Evolutionary conservation across 2,113 vertebrate species (phyloP), one percentile per base, ranked within the genome.

Genomic region (Scopus umbretta): DNA sequence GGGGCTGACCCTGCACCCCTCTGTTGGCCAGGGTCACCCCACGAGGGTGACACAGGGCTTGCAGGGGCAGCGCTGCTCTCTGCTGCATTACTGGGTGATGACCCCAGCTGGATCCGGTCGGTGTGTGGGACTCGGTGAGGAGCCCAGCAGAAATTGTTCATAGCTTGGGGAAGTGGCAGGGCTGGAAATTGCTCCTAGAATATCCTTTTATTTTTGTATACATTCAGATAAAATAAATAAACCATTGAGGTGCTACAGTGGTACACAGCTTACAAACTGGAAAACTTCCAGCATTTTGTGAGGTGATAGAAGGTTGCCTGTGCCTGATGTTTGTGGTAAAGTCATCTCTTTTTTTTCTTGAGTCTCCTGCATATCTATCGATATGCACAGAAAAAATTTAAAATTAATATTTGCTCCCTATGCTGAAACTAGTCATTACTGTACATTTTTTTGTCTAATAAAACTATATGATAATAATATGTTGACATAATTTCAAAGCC

Each of bases 101-200:
- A 61, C 9, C 11, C 67, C 50, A 6, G 2, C 17, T 42, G 61
- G n/a, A 7, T n/a, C 47, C 11, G 9, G 23, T 68, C 2, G 2
- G 23, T 2, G 2, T 53, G 27, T 2, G 3, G 56, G 47, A 40
- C 56, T 62, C 0, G 0, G 20, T 30, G 66, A 75, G 38, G 13
- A 80, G 20, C 38, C n/a, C 58, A 47, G 22, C 36, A 68, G 75
- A 47, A 63, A 38, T 1, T 34, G 14, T 12, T 43, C 29, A 2
- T 8, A 22, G 79, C 27, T 50, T 38, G 27, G 38, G 61, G 45
- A 32, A 81, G 47, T 29, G 76, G 36, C 29, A 32, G 42, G n/a
- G 49, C 11, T 27, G 27, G 26, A 80, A 74, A 79, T 10, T 40
- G 38, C 15, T 6, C 38, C 22, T 27, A 34, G 53, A 40, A 59